Evolutionary conservation across 2,797 vertebrate genomes (phyloP).

Genomic region (Neosalanx taihuensis): DNA sequence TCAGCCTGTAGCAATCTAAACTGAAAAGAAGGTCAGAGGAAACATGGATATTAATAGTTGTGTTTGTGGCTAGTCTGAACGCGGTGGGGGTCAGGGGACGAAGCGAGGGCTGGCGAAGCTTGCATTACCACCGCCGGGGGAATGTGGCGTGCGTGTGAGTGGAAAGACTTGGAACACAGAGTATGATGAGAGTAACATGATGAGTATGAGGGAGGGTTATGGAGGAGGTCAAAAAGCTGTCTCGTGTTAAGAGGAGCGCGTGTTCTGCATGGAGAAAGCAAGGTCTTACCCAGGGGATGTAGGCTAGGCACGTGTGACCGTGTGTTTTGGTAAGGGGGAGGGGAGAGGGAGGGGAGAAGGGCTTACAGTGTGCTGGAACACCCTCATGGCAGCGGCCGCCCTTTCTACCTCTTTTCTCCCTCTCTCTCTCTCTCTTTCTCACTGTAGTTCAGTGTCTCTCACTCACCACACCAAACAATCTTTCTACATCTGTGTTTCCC

Average conservation of each 20-base stretch:
- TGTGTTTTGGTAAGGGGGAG: background rate
- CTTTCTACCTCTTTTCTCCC: too few species aligned
- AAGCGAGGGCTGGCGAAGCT: background rate
- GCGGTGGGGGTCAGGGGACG: too few species aligned
- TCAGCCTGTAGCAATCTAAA: background rate
- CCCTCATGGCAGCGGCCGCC: too few species aligned
- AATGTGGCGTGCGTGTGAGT: background rate
- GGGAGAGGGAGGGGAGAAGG: too few species aligned
- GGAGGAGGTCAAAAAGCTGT: background rate
- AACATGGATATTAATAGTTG: constrained; percentile 42
- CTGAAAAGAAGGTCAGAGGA: constrained; percentile 1
- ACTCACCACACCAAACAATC: constrained; percentile 5
- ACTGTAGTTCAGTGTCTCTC: background rate
- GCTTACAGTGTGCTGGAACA: too few species aligned
- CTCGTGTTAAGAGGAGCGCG: background rate
- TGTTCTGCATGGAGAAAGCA: background rate
- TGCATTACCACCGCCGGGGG: background rate
- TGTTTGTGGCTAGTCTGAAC: constrained; percentile 12
- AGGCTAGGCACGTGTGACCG: background rate
- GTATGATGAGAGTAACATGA: background rate
- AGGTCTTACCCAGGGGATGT: background rate
- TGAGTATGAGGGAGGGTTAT: too few species aligned
- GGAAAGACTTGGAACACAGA: background rate
- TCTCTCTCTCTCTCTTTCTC: constrained; percentile 12
- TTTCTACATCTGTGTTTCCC: background rate